Base-by-base conservation (phyloP, 2,888 invertebrate species). In the Netelia virgata region DNA sequence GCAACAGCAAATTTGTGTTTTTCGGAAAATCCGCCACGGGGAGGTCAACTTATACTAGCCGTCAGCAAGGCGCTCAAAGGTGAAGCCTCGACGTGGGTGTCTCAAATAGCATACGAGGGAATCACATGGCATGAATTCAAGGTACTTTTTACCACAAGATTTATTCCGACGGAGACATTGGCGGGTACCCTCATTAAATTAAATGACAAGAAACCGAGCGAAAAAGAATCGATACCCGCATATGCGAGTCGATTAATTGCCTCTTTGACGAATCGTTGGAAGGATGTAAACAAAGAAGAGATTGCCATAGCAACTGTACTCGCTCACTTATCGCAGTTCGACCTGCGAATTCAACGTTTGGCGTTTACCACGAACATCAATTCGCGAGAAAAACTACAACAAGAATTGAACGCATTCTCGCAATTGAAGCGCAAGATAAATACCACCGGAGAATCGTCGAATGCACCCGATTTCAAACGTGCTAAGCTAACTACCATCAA, bases 101-200 rank as follows among this genome's bases (percentile, higher is more conserved):
- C 85, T 23, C 85, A 85, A 36, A 63, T 79, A 14, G 63, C 41
- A 47, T 83, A 59, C 53, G 11, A 73, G 16, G 80, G 70, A 68
- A 83, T 83, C 75, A 79, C 57, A 10, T 83, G 85, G 85, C 16
- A 55, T n/a, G 66, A 78, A 53, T 85, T 80, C 28, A 84, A 84
- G 20, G 70, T 80, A 23, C 28, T 85, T 55, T 83, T 85, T n/a
- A 41, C 84, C n/a, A 55, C 72, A n/a, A 70, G 80, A 41, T 83
- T 20, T 36, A 80, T 63, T 20, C 20, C 28, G n/a, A n/a, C n/a
- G n/a, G n/a, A n/a, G 28, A 84, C 84, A 16, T 23, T 73, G 11
- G 73, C 84, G n/a, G 84, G 78, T 18, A 61, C 69, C 6, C 43
- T 84, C 14, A 61, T 84, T 53, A 66, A 36, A 14, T 28, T 85